A percentile compares a stretch with the other conserved stretches of the same genome.
phyloP scores from a whole-genome alignment of 2,113 vertebrate species.

The Apodemus sylvaticus region DNA sequence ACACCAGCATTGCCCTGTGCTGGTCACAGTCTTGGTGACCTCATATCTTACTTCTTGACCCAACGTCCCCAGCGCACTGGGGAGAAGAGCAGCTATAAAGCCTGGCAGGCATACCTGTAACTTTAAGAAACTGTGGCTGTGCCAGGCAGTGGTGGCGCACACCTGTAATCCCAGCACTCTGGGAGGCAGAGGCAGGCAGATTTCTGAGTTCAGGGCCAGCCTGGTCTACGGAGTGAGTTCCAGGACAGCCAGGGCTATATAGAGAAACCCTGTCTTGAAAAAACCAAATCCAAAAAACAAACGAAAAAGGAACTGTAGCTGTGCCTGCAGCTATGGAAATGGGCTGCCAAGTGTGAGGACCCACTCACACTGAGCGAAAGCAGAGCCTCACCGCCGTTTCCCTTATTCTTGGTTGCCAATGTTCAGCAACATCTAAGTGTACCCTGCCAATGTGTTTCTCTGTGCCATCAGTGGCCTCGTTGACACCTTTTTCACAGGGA shows the following conservation, averaged over 20 bases:
- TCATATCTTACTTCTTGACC: background rate
- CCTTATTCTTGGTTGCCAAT: background rate
- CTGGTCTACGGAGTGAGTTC: too few species aligned
- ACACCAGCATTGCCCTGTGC: background rate
- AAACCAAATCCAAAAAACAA: too few species aligned
- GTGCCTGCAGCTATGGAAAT: background rate
- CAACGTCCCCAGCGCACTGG: background rate
- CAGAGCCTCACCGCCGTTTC: background rate
- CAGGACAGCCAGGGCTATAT: too few species aligned
- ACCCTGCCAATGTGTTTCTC: background rate
- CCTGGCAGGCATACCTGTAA: background rate
- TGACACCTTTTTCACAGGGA: background rate
- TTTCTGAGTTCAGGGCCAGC: too few species aligned
- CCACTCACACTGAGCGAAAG: background rate
- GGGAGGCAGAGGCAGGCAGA: too few species aligned
- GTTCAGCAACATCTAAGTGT: background rate
- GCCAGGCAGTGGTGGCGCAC: too few species aligned
- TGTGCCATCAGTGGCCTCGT: background rate
- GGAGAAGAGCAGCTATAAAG: background rate
- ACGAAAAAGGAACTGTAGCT: background rate
- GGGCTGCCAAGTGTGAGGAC: background rate
- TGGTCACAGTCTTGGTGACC: background rate
- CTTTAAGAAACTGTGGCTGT: background rate
- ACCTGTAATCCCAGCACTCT: too few species aligned
- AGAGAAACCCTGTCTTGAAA: too few species aligned